Evolutionary conservation across 2,797 vertebrate species (phyloP).

Genomic region (Triplophysa yarkandensis): DNA sequence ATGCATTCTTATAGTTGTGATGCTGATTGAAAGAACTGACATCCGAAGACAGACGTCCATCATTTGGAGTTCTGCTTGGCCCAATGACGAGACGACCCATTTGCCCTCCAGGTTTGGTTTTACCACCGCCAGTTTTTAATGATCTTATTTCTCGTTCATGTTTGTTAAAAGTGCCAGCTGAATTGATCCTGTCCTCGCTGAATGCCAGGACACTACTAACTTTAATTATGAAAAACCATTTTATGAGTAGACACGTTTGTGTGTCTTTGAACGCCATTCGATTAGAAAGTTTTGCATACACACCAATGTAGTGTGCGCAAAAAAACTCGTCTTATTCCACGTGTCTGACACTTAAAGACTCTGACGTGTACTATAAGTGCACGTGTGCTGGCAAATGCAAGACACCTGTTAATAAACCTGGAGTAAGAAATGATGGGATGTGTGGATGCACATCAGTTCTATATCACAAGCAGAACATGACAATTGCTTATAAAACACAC

Average conservation of each 20-base stretch:
- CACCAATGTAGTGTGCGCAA: constrained; percentile 31
- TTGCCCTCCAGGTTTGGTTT: background rate
- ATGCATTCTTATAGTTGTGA: background rate
- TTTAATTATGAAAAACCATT: constrained; percentile 51
- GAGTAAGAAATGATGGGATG: background rate
- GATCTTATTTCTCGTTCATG: background rate
- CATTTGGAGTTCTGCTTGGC: background rate
- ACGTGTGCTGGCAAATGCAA: background rate
- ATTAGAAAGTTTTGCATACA: constrained; percentile 19
- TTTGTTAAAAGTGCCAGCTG: background rate
- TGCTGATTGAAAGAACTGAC: background rate
- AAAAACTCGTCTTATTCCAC: background rate
- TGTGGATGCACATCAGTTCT: no score
- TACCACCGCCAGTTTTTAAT: constrained; percentile 12
- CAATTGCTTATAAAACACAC: no score
- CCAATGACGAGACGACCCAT: constrained; percentile 66
- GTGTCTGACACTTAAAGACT: background rate
- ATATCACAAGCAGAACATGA: no score
- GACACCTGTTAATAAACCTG: constrained; percentile 14
- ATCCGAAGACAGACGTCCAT: background rate
- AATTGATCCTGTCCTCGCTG: constrained; percentile 18
- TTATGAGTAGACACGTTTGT: constrained; percentile 52
- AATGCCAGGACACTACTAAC: constrained; percentile 43
- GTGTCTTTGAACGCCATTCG: constrained; percentile 62
- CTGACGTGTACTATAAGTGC: constrained; percentile 5